Evolutionary conservation across 2,113 vertebrate genomes (phyloP), one percentile per base, ranked within the genome.

Genomic region (Campylomormyrus tamandua): DNA sequence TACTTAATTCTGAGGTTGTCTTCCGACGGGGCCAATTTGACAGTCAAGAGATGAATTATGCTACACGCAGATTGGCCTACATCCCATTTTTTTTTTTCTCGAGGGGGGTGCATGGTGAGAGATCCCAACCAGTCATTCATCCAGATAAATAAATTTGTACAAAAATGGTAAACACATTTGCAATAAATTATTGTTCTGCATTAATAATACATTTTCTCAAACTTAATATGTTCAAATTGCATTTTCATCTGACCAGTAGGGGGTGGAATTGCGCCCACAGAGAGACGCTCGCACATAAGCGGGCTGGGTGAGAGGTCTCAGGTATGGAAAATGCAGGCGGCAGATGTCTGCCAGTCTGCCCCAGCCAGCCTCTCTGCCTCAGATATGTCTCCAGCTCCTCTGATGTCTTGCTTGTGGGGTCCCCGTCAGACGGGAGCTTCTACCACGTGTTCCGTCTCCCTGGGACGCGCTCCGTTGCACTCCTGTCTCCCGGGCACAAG

Each of bases 341-440:
- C 48, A 83, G 48, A 56, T 83, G 74, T 56, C 50, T 80, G 19
- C 17, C 35, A 35, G 53, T 3, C 53, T 46, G 21, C 17, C 56
- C 56, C 53, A 5, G 17, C 31, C 35, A n/a, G 15, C 27, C 35
- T 35, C n/a, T 27, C 49, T 56, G 49, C 88, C 35, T 48, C 27
- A 83, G 88, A 83, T 27, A 56, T 17, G 49, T 56, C 31, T 83
- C 74, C 88, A 89, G 42, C 21, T 56, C 74, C 74, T 83, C 31
- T 89, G 88, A 89, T 89, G 88, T 89, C 77, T 46, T 46, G 21
- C 53, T 89, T 83, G 49, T 52, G 21, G 49, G 49, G 66, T 24
- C 49, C 31, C 49, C 11, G 45, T n/a, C 53, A 48, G 58, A 66
- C 24, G n/a, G 80, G 70, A 52, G 88, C 86, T 91, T 89, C 92